Percentiles rank a stretch among this genome's conserved stretches.
Evolutionary conservation across 2,113 vertebrate species (phyloP).

Genomic region (Galbula dea): DNA sequence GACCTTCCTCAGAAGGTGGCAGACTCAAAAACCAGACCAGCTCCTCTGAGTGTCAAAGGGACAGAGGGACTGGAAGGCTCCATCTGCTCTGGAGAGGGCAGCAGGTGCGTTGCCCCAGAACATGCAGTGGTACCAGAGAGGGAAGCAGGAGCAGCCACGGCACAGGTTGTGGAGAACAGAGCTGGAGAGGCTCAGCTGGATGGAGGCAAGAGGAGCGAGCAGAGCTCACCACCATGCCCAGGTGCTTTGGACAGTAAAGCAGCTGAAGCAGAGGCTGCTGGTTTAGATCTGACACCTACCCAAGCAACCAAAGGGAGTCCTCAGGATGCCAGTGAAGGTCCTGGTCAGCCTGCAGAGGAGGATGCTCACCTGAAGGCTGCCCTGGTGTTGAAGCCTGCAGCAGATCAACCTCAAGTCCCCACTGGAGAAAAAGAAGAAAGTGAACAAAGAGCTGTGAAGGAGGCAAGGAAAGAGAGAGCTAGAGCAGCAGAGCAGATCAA

Average conservation of each 20-base stretch:
- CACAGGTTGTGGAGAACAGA: background rate
- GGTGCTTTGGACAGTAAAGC: background rate
- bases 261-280: background rate
- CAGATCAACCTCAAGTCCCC: background rate
- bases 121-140: background rate
- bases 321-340: background rate
- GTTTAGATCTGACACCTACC: background rate
- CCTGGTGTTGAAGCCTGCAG: background rate
- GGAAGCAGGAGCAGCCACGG: background rate
- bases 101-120: background rate
- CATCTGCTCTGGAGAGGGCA: background rate
- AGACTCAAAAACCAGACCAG: background rate
- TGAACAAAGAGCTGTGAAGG: background rate
- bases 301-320: background rate
- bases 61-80: background rate
- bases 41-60: background rate
- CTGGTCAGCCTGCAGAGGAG: background rate
- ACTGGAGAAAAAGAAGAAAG: background rate
- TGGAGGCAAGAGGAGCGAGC: background rate
- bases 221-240: background rate
- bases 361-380: background rate
- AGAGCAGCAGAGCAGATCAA: constrained; percentile 57
- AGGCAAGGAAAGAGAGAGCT: background rate
- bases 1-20: background rate
- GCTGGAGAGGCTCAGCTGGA: background rate